Evolutionary conservation across 2,113 vertebrate species (phyloP).

Genomic region (Aegotheles bennettii): DNA sequence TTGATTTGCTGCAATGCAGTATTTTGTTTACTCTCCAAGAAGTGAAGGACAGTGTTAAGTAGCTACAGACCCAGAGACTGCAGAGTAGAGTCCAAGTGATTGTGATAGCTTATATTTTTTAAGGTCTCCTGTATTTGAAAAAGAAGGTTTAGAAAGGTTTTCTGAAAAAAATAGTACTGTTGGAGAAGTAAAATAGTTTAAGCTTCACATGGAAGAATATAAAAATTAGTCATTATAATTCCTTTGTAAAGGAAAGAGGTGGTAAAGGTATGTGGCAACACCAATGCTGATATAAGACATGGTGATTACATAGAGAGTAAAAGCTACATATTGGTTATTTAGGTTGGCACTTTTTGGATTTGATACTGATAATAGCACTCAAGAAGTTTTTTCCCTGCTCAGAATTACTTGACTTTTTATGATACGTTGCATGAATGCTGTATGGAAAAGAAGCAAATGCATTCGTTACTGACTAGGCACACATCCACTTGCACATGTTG

Average conservation of each 20-base stretch:
- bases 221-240: background rate
- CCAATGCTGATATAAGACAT: background rate
- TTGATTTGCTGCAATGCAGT: conserved; percentile 68
- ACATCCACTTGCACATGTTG: fast-evolving
- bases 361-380: background rate
- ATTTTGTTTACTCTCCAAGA: conserved; percentile 50
- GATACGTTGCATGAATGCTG: background rate
- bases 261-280: background rate
- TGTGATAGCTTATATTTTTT: background rate
- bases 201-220: background rate
- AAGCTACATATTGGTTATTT: background rate
- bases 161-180: background rate
- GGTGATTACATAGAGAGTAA: background rate
- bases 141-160: background rate
- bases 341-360: background rate
- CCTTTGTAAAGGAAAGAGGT: background rate
- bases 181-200: background rate
- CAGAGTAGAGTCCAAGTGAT: background rate
- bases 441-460: background rate
- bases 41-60: conserved; percentile 20
- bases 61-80: conserved; percentile 8
- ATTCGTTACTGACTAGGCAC: background rate
- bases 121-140: background rate
- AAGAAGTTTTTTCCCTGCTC: background rate
- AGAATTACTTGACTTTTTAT: background rate